Evolutionary conservation across 2,797 vertebrate genomes (phyloP).

Genomic region (Melanotaenia nigrans): DNA sequence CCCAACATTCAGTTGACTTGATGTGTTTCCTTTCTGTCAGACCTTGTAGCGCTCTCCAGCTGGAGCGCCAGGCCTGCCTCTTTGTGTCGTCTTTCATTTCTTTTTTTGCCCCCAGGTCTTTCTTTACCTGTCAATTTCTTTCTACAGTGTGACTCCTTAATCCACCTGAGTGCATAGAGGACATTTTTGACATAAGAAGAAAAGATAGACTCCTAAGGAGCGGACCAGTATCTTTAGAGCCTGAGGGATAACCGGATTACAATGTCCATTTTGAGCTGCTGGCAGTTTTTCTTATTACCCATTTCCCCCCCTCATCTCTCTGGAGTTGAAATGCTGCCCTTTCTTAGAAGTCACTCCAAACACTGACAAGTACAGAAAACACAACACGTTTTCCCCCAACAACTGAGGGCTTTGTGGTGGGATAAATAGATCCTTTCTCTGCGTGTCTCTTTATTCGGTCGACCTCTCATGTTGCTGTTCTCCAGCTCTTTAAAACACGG

Average conservation of each 20-base stretch:
- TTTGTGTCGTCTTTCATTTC: constrained; percentile 68
- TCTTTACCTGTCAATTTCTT: constrained; percentile 77
- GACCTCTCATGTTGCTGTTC: constrained; percentile 12
- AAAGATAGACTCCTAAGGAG: constrained; percentile 77
- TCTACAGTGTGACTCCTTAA: constrained; percentile 75
- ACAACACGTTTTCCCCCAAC: constrained; percentile 19
- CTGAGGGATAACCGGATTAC: constrained; percentile 79
- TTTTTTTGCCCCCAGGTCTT: constrained; percentile 69
- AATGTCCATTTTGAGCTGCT: constrained; percentile 74
- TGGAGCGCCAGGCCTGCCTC: constrained; percentile 31
- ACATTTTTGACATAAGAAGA: constrained; percentile 83
- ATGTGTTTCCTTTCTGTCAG: constrained; percentile 48
- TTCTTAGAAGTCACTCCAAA: constrained; percentile 71
- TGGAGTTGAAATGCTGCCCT: constrained; percentile 71
- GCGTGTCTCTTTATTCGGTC: constrained; percentile 10
- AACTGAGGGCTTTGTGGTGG: constrained; percentile 18
- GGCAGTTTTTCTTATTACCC: constrained; percentile 80
- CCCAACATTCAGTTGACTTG: constrained; percentile 12
- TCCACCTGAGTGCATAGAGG: constrained; percentile 83
- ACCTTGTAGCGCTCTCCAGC: constrained; percentile 26
- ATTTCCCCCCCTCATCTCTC: constrained; percentile 46
- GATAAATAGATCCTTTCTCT: constrained; percentile 17
- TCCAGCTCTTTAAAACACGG: constrained; percentile 36
- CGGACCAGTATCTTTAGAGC: constrained; percentile 77
- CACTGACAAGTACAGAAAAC: constrained; percentile 53